A percentile compares a stretch with the other conserved stretches of the same genome.
These are phyloP conservation scores for Megalurothrips usitatus DNA, from an alignment of 2,888 invertebrate genomes.

Conservation along the genomic window DNA sequence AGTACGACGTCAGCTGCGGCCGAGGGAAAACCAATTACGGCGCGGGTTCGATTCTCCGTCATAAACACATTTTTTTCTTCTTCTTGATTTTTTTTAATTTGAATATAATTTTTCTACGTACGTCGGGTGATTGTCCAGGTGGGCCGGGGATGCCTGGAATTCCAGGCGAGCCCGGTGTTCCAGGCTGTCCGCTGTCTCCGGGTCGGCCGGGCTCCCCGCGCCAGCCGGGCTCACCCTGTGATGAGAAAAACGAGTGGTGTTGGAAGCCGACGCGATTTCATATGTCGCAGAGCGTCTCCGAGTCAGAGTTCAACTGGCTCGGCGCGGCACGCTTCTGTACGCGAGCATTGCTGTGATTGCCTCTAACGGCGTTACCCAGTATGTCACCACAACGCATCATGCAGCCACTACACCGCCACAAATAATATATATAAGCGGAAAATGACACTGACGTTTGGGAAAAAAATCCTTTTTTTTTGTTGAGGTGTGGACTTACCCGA, in stretches of 20 bases:
- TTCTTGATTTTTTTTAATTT: neutral
- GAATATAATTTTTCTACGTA: constrained; percentile 37
- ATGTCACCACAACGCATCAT: neutral
- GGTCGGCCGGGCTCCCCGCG: constrained; percentile 38
- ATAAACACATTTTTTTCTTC: neutral
- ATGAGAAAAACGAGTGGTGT: neutral
- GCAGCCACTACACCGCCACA: neutral
- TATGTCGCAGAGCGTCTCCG: too few relatives aligned
- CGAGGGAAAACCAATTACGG: constrained; percentile 27
- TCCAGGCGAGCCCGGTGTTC: constrained; percentile 37
- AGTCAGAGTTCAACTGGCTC: neutral
- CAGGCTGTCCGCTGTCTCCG: constrained; percentile 36
- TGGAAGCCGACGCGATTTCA: neutral
- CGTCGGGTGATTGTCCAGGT: constrained; percentile 39
- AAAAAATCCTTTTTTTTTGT: too few relatives aligned
- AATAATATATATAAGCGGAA: neutral
- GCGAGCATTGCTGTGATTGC: neutral
- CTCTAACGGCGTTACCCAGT: neutral
- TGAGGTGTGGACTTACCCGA: neutral
- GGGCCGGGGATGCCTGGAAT: constrained; percentile 39
- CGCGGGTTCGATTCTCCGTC: neutral
- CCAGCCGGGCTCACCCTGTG: constrained; percentile 37
- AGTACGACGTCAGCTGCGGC: constrained; percentile 61
- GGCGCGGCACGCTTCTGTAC: neutral
- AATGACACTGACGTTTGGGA: neutral